Base-by-base conservation (phyloP, 2,113 vertebrate species). In the Pogonocichla stellata region DNA sequence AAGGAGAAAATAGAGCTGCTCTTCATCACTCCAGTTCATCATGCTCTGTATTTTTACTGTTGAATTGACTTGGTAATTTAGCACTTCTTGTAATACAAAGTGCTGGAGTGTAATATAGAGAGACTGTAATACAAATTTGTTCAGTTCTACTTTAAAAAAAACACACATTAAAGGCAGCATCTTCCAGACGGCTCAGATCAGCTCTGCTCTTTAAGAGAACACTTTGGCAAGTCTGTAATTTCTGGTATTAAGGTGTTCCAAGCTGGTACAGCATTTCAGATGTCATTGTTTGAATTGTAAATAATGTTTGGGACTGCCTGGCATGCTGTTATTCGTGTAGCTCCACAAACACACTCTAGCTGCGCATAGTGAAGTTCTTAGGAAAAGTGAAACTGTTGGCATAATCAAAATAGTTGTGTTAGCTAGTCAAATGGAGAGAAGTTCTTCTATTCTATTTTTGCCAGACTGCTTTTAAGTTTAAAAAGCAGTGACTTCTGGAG, bases 221-320 rank as follows among this genome's bases (percentile, higher is more conserved):
- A 20, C 12, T 93, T 70, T 54, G 56, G n/a, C 85, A 69, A 62
- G 88, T 73, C 79, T 90, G 38, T 94, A 80, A 80, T 90, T 93
- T 83, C 64, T 88, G 62, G 12, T 73, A 50, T 61, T 75, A 45
- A 65, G 64, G 36, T 80, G 42, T 75, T 87, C 71, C 29, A 70
- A 45, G 81, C 50, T 80, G 47, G 29, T 69, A 54, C 42, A 38
- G 33, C 26, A 53, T 92, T 94, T 95, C 79, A 94, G 19, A 53
- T 82, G 64, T 79, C 45, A 33, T 13, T 88, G 79, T 93, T 80
- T 92, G 92, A 80, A 50, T 86, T 93, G 81, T 94, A 86, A 96
- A 65, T 88, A 48, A 19, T 48, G 25, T 60, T 80, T 80, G 50
- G 40, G 57, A 71, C 90, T 74, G n/a, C 56, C 71, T 74, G 70